Evolutionary conservation across 2,797 vertebrate species (phyloP).

Genomic region (Dendrocincla tyrannina): DNA sequence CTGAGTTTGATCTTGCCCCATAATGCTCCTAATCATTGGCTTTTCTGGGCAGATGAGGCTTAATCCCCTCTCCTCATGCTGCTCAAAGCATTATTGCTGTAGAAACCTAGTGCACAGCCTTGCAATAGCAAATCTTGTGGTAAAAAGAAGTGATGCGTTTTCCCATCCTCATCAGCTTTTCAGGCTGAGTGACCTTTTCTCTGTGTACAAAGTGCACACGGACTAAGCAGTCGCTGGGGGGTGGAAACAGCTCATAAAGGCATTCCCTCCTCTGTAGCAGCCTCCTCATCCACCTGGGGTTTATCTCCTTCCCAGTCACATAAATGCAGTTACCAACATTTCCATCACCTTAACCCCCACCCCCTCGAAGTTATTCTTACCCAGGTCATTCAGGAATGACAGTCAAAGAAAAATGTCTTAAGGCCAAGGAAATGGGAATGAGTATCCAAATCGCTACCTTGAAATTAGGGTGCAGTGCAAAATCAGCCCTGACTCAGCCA

Average conservation of each 20-base stretch:
- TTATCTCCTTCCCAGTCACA: background rate
- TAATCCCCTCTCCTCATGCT: background rate
- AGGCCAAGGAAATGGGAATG: background rate
- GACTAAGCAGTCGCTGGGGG: background rate
- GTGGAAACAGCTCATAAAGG: background rate
- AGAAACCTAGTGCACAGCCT: background rate
- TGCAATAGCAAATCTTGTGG: background rate
- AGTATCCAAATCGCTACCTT: background rate
- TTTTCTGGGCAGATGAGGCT: background rate
- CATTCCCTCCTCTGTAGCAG: background rate
- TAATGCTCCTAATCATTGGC: background rate
- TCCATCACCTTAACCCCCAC: background rate
- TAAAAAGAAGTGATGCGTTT: background rate
- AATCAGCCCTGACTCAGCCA: background rate
- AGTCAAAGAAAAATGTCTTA: background rate
- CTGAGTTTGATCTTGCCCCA: background rate
- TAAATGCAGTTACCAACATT: background rate
- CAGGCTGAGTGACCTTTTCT: background rate
- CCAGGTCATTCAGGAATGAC: background rate
- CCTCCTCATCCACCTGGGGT: background rate
- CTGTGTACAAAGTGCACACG: background rate
- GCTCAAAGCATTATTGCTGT: background rate
- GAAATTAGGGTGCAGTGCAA: background rate
- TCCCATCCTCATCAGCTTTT: background rate
- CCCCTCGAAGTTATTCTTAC: background rate